Evolutionary conservation across 2,888 invertebrate species (phyloP).

Genomic region (Agriopis marginaria): DNA sequence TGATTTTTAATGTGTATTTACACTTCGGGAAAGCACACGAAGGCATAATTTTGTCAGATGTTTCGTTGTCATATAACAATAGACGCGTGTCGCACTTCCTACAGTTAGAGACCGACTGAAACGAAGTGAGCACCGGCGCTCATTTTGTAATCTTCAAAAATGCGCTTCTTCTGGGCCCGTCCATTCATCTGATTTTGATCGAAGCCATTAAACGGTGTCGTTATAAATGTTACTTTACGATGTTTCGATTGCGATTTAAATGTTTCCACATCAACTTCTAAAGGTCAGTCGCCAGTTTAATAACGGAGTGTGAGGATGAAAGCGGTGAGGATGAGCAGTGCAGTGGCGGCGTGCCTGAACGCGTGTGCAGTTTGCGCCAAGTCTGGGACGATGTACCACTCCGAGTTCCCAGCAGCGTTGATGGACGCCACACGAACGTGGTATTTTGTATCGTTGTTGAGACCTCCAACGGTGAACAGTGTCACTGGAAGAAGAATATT

Average conservation of each 20-base stretch:
- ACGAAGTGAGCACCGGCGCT: too few species aligned
- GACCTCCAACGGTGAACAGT: slow-evolving; percentile 64
- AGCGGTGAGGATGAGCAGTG: slow-evolving; percentile 52
- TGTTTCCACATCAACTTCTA: not conserved
- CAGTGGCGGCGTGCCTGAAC: slow-evolving; percentile 38
- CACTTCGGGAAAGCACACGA: too few species aligned
- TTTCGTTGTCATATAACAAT: too few species aligned
- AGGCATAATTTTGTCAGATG: too few species aligned
- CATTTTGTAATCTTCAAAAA: too few species aligned
- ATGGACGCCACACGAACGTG: slow-evolving; percentile 70
- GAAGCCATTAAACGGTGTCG: too few species aligned
- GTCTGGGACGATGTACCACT: slow-evolving; percentile 63
- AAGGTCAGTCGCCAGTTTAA: slow-evolving; percentile 32
- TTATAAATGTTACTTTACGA: not conserved
- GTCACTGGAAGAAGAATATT: slow-evolving; percentile 56
- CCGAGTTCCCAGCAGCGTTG: slow-evolving; percentile 75
- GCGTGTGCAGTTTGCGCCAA: slow-evolving; percentile 55
- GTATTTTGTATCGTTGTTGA: slow-evolving; percentile 67
- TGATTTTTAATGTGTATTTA: too few species aligned
- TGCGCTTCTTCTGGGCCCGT: too few species aligned
- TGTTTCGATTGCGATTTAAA: too few species aligned
- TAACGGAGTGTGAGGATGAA: slow-evolving; percentile 49
- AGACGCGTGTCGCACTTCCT: too few species aligned
- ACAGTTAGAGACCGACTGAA: too few species aligned
- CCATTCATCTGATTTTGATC: too few species aligned